phyloP scores from a whole-genome alignment of 2,797 vertebrate genomes.

The Lateolabrax maculatus region DNA sequence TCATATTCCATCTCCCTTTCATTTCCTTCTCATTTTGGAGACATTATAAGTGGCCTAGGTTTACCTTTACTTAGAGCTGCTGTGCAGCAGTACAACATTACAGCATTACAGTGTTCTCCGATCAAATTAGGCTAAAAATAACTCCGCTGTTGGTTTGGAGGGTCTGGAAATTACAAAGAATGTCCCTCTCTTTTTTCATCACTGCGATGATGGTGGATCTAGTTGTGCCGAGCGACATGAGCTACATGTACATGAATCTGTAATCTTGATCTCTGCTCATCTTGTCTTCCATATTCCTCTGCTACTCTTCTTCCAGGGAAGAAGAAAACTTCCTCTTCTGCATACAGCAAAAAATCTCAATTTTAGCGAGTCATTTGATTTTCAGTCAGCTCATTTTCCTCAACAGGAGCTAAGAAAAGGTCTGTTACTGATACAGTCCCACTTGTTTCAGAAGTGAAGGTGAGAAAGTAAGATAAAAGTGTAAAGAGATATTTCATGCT shows the following conservation, averaged over 20 bases:
- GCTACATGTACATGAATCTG: neutral
- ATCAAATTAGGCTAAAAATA: slow-evolving; percentile 59
- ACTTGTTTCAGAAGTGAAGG: neutral
- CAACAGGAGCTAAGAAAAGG: neutral
- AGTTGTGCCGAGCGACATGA: neutral
- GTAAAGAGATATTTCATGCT: neutral
- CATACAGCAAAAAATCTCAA: neutral
- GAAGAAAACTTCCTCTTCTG: neutral
- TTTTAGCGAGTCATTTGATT: neutral
- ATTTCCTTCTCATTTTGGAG: slow-evolving; percentile 13
- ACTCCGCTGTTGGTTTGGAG: slow-evolving; percentile 30
- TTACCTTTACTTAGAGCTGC: slow-evolving; percentile 36
- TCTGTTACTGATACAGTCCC: neutral
- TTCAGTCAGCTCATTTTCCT: neutral
- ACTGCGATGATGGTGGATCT: neutral
- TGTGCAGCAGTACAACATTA: neutral
- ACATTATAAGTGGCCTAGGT: neutral
- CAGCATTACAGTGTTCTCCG: slow-evolving; percentile 14
- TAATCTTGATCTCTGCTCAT: slow-evolving; percentile 3
- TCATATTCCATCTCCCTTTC: slow-evolving; percentile 4
- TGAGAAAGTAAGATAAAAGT: neutral
- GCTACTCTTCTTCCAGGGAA: neutral
- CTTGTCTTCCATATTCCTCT: neutral
- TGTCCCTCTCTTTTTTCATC: neutral
- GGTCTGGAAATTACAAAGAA: slow-evolving; percentile 9